Percentiles rank a stretch among this genome's conserved stretches.
phyloP scores from a whole-genome alignment of 2,888 invertebrate genomes.

The Halictus ligatus region DNA sequence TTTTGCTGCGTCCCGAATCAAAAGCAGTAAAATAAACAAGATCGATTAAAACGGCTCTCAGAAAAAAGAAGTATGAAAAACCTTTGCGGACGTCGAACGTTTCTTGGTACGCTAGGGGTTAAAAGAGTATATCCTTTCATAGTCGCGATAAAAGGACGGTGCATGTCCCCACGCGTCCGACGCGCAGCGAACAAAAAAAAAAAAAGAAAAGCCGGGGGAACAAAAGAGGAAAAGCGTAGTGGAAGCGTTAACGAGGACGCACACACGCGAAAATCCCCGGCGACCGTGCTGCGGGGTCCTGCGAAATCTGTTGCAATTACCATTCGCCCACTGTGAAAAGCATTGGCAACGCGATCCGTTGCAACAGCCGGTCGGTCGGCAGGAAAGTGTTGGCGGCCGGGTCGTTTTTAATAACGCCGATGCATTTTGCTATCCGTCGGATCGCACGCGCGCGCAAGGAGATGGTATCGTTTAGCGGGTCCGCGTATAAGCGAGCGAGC shows the following conservation, averaged over 20 bases:
- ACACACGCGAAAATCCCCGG: slow-evolving; percentile 51
- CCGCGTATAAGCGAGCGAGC: not conserved
- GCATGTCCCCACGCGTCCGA: not conserved
- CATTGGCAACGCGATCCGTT: slow-evolving; percentile 65
- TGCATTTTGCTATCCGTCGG: slow-evolving; percentile 41
- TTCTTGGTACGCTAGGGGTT: not conserved
- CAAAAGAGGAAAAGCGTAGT: slow-evolving; percentile 1
- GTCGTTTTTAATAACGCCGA: slow-evolving; percentile 31
- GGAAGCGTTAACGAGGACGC: slow-evolving; percentile 36
- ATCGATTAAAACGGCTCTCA: no score
- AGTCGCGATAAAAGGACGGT: not conserved
- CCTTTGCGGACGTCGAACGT: no score
- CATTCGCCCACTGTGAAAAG: slow-evolving; percentile 65
- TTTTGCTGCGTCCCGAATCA: no score
- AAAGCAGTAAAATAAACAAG: not conserved
- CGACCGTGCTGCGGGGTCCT: slow-evolving; percentile 38
- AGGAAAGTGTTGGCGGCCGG: slow-evolving; percentile 70
- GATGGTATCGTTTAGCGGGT: slow-evolving; percentile 36
- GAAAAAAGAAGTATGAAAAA: not conserved
- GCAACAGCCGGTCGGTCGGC: slow-evolving; percentile 57
- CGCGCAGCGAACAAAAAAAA: not conserved
- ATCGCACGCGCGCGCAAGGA: slow-evolving; percentile 5
- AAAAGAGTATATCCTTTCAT: not conserved
- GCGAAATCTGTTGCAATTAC: slow-evolving; percentile 63
- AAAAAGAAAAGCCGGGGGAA: not conserved